Evolutionary conservation across 2,113 vertebrate genomes (phyloP), one percentile per base, ranked within the genome.

Genomic region (Chroicocephalus ridibundus): DNA sequence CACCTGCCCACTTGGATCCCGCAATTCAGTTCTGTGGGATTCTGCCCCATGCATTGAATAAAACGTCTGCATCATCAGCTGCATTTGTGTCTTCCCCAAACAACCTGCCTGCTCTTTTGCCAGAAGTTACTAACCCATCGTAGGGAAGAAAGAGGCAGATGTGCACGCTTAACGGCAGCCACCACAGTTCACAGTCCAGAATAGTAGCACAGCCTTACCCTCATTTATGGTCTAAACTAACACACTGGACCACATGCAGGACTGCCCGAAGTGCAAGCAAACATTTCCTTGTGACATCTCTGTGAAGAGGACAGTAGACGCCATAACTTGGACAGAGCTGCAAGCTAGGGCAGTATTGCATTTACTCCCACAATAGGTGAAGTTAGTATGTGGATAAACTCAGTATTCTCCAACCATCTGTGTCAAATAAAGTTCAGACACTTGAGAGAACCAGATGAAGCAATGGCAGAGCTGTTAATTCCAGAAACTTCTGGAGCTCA

Each of bases 141-240:
- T 12, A 82, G 29, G 0, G 1, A 64, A 40, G 60, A 29, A 83
- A 74, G 47, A 79, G 34, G 46, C 21, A 75, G 32, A 20, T 29
- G 10, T 36, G 44, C 9, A 7, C 5, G 24, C 29, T n/a, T 69
- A 32, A 52, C 9, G 25, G 3, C 0, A 1, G 24, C 20, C 0
- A 0, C 31, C 64, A 34, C 44, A 69, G 11, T 36, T 64, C 61
- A 69, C 27, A 40, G 20, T 47, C 34, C 25, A 57, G 42, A 69
- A 52, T 29, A 68, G 69, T 2, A 70, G 31, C 29, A 32, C 38
- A 42, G 19, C 19, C 15, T 79, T 83, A 68, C 5, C 7, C 27
- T 44, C 13, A 32, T 58, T 65, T 69, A 47, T 70, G 49, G 5
- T 64, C 75, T 64, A n/a, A 84, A 80, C 27, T 52, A 44, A 69